Conservation (phyloP, 2,113 vertebrate genomes). For the Dolichotis patagonum region DNA sequence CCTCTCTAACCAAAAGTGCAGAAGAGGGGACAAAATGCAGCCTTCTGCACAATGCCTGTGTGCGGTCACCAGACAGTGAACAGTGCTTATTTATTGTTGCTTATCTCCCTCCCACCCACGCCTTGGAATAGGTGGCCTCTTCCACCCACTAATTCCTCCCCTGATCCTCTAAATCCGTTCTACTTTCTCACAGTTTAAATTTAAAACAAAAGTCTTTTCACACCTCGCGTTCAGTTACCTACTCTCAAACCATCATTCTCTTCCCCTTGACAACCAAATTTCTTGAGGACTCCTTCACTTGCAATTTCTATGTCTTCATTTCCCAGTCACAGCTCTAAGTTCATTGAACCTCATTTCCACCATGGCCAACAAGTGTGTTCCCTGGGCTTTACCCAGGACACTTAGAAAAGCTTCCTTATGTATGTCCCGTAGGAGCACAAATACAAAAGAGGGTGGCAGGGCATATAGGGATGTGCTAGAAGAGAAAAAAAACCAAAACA, state of each 20-base stretch:
- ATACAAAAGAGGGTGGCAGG: neutral
- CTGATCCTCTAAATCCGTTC: neutral
- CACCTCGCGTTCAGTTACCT: neutral
- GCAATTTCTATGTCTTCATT: fast-evolving
- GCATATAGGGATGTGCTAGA: neutral
- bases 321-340: neutral
- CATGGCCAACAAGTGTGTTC: neutral
- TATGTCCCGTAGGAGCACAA: neutral
- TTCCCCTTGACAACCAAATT: neutral
- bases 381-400: neutral
- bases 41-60: neutral
- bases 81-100: neutral
- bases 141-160: neutral
- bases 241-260: fast-evolving
- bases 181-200: neutral
- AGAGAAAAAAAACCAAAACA: neutral
- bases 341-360: neutral
- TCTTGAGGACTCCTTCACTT: neutral
- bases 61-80: neutral
- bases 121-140: neutral
- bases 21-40: neutral
- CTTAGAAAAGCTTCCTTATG: neutral
- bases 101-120: neutral
- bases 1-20: no score
- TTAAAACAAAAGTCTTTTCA: neutral